Evolutionary conservation across 2,888 invertebrate genomes (phyloP), one percentile per base, ranked within the genome.

Genomic region (Nomada flava): DNA sequence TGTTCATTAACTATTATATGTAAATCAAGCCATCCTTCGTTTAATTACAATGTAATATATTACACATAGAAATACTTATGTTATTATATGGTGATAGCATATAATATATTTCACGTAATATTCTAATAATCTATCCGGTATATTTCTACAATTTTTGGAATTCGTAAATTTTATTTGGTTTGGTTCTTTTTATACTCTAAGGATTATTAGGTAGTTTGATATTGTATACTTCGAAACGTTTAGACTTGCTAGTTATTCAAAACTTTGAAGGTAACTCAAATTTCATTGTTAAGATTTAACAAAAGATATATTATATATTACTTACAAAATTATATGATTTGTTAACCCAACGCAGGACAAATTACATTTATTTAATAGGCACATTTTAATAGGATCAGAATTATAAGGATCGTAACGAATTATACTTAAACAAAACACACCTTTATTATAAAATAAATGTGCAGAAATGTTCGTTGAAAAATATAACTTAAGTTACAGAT

Each of bases 321-420:
- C 44, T 47, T 26, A 18, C 20, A 47, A 76, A 47, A 60, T 53
- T 59, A 23, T 47, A 59, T 29, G 29, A 29, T 59, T 62, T 29
- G 11, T 70, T 57, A 67, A 79, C 42, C 13, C 26, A 70, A 23
- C 60, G 15, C 2, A 78, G 78, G 59, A 75, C 20, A 55, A 55
- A 81, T 64, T 69, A 50, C 18, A 29, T 68, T 72, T 70, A 70
- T 77, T 59, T 76, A 67, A 47, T 82, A 82, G 83, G 83, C 83
- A 83, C 73, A 82, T 79, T 77, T 68, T 74, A 70, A 70, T 71
- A 83, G 59, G 73, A 82, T 57, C 59, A 77, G 52, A 76, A 72
- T 76, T 55, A 71, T 62, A 65, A 62, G 70, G 47, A 75, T 63
- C 62, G 63, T 74, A 71, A 73, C 47, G 47, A 60, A 73, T 73